phyloP scores from a whole-genome alignment of 1,140 invertebrate genomes.

The Sogatella furcifera region DNA sequence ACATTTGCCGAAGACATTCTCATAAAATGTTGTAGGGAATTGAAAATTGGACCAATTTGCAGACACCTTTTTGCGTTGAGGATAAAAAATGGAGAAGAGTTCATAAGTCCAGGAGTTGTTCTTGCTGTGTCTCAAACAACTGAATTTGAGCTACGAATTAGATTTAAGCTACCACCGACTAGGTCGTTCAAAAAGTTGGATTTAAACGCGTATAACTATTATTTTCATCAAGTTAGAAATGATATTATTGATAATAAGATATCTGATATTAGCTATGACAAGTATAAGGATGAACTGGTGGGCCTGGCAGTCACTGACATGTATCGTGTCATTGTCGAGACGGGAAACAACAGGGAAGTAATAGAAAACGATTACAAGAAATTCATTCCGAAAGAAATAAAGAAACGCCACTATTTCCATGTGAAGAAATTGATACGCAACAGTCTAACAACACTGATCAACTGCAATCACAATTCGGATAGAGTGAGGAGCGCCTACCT shows the following conservation, averaged over 20 bases:
- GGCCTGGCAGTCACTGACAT: slow-evolving; percentile 78
- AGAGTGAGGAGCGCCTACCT: slow-evolving; percentile 69
- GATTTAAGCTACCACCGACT: slow-evolving; percentile 57
- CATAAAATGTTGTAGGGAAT: slow-evolving; percentile 50
- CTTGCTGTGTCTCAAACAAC: slow-evolving; percentile 38
- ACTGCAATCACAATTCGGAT: slow-evolving; percentile 39
- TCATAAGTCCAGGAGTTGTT: slow-evolving; percentile 47
- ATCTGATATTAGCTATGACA: slow-evolving; percentile 61
- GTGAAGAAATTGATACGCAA: slow-evolving; percentile 60
- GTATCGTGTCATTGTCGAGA: slow-evolving; percentile 66
- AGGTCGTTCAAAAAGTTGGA: slow-evolving; percentile 54
- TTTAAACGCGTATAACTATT: slow-evolving; percentile 65
- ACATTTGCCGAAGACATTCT: slow-evolving; percentile 56
- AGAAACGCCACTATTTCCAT: slow-evolving; percentile 59
- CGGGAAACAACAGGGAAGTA: slow-evolving; percentile 45
- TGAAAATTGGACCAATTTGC: slow-evolving; percentile 61
- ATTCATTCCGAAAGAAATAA: slow-evolving; percentile 66
- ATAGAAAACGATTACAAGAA: slow-evolving; percentile 64
- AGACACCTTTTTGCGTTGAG: slow-evolving; percentile 64
- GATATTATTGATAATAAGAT: slow-evolving; percentile 71
- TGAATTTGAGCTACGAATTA: slow-evolving; percentile 60
- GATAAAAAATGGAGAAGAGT: slow-evolving; percentile 45
- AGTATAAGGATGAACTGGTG: slow-evolving; percentile 58
- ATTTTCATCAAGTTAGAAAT: slow-evolving; percentile 69
- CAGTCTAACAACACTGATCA: slow-evolving; percentile 45